Base-by-base conservation (phyloP, 2,888 invertebrate genomes). In the Aleiodes alternator region DNA sequence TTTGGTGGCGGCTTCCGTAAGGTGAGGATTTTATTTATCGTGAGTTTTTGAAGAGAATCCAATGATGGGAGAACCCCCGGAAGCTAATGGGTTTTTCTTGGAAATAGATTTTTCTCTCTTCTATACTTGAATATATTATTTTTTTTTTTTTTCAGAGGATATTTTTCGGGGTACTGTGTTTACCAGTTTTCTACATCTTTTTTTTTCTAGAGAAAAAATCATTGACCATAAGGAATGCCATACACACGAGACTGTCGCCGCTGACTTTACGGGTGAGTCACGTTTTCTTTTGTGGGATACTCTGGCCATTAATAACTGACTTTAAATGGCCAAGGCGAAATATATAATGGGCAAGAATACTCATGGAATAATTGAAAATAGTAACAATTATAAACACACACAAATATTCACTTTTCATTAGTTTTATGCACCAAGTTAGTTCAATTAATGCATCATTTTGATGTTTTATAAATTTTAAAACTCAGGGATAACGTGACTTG, bases 51-150 rank as follows among this genome's bases (percentile, higher is more conserved):
- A 53, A 53, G 72, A n/a, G 43, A 11, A 48, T 64, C 43, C 43
- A 43, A 9, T 43, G 43, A 43, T 38, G 64, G 59, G 64, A 64
- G 64, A 64, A 64, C 16, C 64, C 64, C 64, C 64, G 64, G 64
- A 64, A 64, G 64, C 29, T 14, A 7, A 56, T 56, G 29, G 56
- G 11, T 3, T 56, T 3, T 56, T 55, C 14, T 51, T 57, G 76
- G 31, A 68, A 76, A 66, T 43, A 9, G 38, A 7, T 38, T 8
- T 1, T 38, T 38, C 3, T 38, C 3, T 38, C 8, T 38, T 38
- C 38, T 3, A 7, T 7, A 7, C 38, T 38, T 38, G 38, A 8
- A 38, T 7, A 43, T 8, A 8, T 9, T 43, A 43, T 43, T 43
- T 43, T 11, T 29, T 34, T 59, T 59, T 14, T 0, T n/a, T 34